Base-by-base conservation (phyloP, 2,888 invertebrate species). In the Achlya flavicornis region DNA sequence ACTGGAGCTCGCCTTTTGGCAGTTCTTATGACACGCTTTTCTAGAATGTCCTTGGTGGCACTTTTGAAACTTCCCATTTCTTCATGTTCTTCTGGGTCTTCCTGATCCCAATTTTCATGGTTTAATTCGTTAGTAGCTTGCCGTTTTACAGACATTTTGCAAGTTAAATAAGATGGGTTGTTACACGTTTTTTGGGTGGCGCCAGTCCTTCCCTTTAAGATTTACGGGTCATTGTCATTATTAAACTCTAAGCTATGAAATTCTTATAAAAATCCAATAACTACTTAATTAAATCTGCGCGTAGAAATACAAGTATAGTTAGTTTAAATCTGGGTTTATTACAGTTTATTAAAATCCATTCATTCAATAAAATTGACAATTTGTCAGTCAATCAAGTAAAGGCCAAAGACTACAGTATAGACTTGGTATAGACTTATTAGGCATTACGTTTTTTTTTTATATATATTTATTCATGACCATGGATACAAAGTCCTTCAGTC, bases 101-200 rank as follows among this genome's bases (percentile, higher is more conserved):
- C 97, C 66, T 95, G 91, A 83, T 98, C 96, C 98, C 98, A 98
- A 85, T 98, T 98, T 12, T 97, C 96, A 78, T 97, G 97, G 88
- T 96, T 97, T 70, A 98, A 88, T 65, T 97, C 96, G 32, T 94
- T 94, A 6, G 96, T 94, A 38, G 98, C 97, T 74, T 93, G 89
- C 69, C 98, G 95, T 92, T 98, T 98, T 62, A 89, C 86, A 75
- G 96, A 94, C 97, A 97, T 97, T 63, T 66, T 82, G 60, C 16
- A 46, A n/a, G 19, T 35, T 19, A 14, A 8, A 19, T 3, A 3
- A 16, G 53, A 53, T 53, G 53, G 19, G 16, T 16, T 16, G 8
- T 8, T 48, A 46, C 48, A 35, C 57, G 53, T 58, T 62, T 43
- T 46, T 62, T 65, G 65, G 66, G 70, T 72, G 61, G 71, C 66